Base-by-base conservation (phyloP, 2,797 vertebrate genomes). In the Sardinella longiceps region DNA sequence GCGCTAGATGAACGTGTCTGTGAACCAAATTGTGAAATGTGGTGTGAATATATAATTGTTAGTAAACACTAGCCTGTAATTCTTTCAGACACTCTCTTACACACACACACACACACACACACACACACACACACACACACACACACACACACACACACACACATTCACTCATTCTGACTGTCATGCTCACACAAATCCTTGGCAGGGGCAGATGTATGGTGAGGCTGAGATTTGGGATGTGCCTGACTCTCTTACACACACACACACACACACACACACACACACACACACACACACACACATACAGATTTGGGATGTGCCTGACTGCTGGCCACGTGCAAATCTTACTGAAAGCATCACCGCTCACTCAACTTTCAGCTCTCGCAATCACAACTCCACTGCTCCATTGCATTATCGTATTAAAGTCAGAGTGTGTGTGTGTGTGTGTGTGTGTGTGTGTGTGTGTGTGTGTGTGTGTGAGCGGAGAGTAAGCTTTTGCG, bases 341-440 rank as follows among this genome's bases (percentile, higher is more conserved):
- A 43, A 77, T 43, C 33, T 37, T 77, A 37, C 70, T 77, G 37
- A 77, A 43, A 77, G 37, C 70, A 43, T 77, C 70, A n/a, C 70
- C 15, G 20, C 18, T 39, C 18, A 43, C 70, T 77, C 70, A 39
- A 37, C 33, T 23, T 6, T 77, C 70, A 77, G 70, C 33, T 20
- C 18, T 23, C 70, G 0, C 33, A 77, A 77, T 77, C 70, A 77
- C 20, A 77, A 77, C 70, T 77, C 70, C n/a, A n/a, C n/a, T 43
- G 70, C 37, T 39, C 6, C 14, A 18, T 18, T 77, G 70, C 70
- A 77, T 77, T 43, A 77, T 77, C 70, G 15, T 33, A 77, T 77
- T 43, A 77, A 43, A 77, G 15, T 39, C 66, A 37, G 30, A 39
- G 18, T 66, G 60, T 37, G 63, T 33, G 63, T 30, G 60, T 66